phyloP scores from a whole-genome alignment of 2,797 vertebrate genomes.

The Anguilla megastoma region DNA sequence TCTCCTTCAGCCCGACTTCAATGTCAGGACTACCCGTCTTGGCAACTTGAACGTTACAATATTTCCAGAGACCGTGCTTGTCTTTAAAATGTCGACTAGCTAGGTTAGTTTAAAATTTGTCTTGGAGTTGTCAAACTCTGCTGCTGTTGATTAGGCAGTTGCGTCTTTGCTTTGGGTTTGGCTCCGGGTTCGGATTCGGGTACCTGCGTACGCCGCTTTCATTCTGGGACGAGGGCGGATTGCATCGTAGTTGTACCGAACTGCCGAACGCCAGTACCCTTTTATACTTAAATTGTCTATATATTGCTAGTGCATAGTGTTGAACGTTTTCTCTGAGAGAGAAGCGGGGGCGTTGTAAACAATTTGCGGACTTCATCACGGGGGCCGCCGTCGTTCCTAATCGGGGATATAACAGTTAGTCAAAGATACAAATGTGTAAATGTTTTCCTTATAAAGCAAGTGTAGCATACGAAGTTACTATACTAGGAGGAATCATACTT shows the following conservation, averaged over 20 bases:
- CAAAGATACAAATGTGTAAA: neutral
- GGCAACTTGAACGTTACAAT: neutral
- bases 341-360: neutral
- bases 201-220: neutral
- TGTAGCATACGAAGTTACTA: neutral
- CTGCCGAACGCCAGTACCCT: neutral
- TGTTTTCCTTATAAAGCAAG: neutral
- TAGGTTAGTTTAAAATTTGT: neutral
- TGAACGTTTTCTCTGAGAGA: neutral
- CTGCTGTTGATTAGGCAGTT: neutral
- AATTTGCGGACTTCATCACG: neutral
- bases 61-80: neutral
- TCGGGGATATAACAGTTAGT: neutral
- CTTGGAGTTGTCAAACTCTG: neutral
- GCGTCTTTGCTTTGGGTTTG: neutral
- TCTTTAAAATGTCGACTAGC: neutral
- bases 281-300: neutral
- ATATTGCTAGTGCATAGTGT: neutral
- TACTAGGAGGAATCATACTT: neutral
- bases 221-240: neutral
- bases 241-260: neutral
- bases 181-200: neutral
- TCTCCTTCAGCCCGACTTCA: neutral
- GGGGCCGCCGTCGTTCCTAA: neutral
- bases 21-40: neutral